Base-by-base conservation (phyloP, 2,888 invertebrate genomes). In the Torymus auratus region DNA sequence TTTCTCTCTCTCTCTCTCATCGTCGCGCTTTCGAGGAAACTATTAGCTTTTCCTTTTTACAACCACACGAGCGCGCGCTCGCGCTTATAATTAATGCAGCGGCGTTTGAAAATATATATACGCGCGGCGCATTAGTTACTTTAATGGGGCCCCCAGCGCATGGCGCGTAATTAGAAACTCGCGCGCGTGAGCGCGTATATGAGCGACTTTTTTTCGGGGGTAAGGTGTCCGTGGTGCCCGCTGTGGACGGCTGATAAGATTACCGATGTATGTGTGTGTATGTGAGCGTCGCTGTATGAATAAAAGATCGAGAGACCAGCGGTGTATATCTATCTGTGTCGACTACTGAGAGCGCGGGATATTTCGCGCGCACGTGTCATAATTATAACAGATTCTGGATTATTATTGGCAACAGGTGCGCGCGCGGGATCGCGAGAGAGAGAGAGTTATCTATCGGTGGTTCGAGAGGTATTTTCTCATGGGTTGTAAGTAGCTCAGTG, bases 1-100 rank as follows among this genome's bases (percentile, higher is more conserved):
- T 5, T 0, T 20, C 17, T 28, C 11, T 28, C 20, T 67, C 50
- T 20, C 52, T 50, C 23, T 23, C 20, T 41, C 41, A 41, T 58
- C 15, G 28, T 61, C 70, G 50, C 67, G 52, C 78, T 78, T 78
- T 78, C 78, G 72, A 78, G 73, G 78, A 78, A 78, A 78, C 78
- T 68, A 78, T 78, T 78, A 78, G 67, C 15, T 13, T 52, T 61
- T 50, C 52, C 55, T 50, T 71, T 70, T 77, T 56, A 53, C 28
- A 2, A 58, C 12, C 41, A 56, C 52, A 14, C 11, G 14, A 12
- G 50, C 61, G 50, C 53, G 53, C 12, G 50, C 53, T 41, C 12
- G 56, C 7, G 28, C 28, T 28, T 28, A 28, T 50, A 68, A 70
- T 77, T 77, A 70, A 77, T 77, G 77, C 65, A 17, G 65, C 12